These are phyloP conservation scores for Myotis lucifugus DNA, from an alignment of 2,113 vertebrate genomes.

Conservation along the genomic window DNA sequence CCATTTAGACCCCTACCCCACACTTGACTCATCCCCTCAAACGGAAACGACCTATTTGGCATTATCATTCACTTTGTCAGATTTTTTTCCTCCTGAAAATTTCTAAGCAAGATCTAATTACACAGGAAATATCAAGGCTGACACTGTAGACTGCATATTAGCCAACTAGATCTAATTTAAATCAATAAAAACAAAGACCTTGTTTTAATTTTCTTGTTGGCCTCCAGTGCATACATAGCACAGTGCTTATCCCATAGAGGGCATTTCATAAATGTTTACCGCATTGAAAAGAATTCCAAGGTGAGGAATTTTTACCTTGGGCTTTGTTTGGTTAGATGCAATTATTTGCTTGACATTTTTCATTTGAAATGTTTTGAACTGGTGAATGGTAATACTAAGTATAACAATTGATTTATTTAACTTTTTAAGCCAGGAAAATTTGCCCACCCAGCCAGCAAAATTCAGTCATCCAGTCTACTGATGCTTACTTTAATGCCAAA, in stretches of 20 bases:
- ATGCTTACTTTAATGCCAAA: not conserved
- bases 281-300: not conserved
- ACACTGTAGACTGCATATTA: not conserved
- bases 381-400: slow-evolving; percentile 42
- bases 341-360: slow-evolving; percentile 51
- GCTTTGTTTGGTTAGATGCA: slow-evolving; percentile 30
- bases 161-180: not conserved
- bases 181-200: not conserved
- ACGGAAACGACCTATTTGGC: not conserved
- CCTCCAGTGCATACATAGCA: not conserved
- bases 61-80: not conserved
- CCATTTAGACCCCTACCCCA: not conserved
- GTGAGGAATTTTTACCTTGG: not conserved
- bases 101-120: slow-evolving; percentile 25
- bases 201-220: slow-evolving; percentile 26
- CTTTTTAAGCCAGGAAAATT: slow-evolving; percentile 33
- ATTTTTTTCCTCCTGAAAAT: slow-evolving; percentile 28
- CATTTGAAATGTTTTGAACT: slow-evolving; percentile 36
- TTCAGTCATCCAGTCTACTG: not conserved
- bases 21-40: not conserved
- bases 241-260: not conserved
- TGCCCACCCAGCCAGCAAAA: not conserved
- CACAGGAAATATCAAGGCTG: not conserved
- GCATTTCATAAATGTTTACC: not conserved
- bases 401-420: slow-evolving; percentile 18